Evolutionary conservation across 2,797 vertebrate species (phyloP).

Genomic region (Vipera latastei): DNA sequence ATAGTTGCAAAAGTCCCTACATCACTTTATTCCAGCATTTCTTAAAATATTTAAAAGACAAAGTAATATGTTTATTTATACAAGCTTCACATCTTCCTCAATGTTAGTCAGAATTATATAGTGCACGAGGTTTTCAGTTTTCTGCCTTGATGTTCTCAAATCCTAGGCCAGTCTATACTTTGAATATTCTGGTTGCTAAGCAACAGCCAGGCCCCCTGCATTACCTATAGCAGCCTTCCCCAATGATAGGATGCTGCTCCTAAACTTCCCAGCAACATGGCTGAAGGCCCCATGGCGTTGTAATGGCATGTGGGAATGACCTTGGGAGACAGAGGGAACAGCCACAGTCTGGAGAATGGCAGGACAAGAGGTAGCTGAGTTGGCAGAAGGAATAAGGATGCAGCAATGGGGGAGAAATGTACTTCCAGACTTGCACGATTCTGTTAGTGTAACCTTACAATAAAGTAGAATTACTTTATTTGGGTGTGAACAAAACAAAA

Average conservation of each 20-base stretch:
- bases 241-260: not conserved
- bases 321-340: not conserved
- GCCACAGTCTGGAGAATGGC: not conserved
- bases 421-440: not conserved
- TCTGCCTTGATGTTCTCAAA: not conserved
- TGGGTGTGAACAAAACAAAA: not conserved
- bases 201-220: not conserved
- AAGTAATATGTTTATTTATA: not conserved
- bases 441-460: not conserved
- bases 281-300: not conserved
- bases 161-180: not conserved
- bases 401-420: not conserved
- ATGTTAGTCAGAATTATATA: not conserved
- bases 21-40: not conserved
- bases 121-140: not conserved
- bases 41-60: not conserved
- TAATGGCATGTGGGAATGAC: not conserved
- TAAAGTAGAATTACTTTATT: not conserved
- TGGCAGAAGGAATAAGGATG: not conserved
- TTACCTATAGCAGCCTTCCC: not conserved
- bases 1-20: not conserved
- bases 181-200: not conserved
- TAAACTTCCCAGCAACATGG: not conserved
- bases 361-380: not conserved
- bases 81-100: not conserved